A percentile compares a stretch with the other conserved stretches of the same genome.
phyloP scores from a whole-genome alignment of 2,797 vertebrate species.

The Sebastes nivosus region DNA sequence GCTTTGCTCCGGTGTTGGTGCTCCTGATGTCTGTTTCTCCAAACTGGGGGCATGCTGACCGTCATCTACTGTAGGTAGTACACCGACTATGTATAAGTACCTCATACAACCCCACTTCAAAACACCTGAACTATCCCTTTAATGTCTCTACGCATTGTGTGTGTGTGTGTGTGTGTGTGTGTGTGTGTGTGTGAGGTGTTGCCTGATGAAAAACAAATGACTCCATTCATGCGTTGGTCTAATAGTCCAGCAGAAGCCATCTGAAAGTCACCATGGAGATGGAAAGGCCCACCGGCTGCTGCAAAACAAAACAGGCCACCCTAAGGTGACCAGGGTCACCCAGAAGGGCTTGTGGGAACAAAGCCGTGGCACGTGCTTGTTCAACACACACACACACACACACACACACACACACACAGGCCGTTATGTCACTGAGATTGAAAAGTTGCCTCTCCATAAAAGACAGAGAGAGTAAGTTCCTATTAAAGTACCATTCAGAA shows the following conservation, averaged over 20 bases:
- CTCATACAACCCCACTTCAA: too few relatives aligned
- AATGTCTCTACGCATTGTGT: too few relatives aligned
- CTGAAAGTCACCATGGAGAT: constrained; percentile 43
- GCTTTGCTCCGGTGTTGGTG: too few relatives aligned
- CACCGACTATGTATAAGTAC: too few relatives aligned
- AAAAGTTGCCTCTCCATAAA: neutral
- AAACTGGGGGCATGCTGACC: too few relatives aligned
- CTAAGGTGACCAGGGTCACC: constrained; percentile 42
- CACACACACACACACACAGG: neutral
- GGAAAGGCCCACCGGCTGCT: constrained; percentile 39
- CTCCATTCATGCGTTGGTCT: constrained; percentile 23
- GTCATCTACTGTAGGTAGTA: too few relatives aligned
- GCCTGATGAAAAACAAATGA: constrained; percentile 31
- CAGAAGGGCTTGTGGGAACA: constrained; percentile 44
- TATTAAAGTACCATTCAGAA: neutral
- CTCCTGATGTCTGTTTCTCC: too few relatives aligned
- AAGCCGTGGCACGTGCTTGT: constrained; percentile 49
- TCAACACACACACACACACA: neutral
- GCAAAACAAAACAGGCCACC: constrained; percentile 27
- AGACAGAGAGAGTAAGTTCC: neutral
- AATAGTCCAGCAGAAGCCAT: neutral
- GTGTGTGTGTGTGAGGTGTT: neutral
- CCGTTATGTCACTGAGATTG: neutral
- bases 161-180: neutral
- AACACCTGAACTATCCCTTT: too few relatives aligned